Evolutionary conservation across 2,113 vertebrate species (phyloP).

Genomic region (Sterna hirundo): DNA sequence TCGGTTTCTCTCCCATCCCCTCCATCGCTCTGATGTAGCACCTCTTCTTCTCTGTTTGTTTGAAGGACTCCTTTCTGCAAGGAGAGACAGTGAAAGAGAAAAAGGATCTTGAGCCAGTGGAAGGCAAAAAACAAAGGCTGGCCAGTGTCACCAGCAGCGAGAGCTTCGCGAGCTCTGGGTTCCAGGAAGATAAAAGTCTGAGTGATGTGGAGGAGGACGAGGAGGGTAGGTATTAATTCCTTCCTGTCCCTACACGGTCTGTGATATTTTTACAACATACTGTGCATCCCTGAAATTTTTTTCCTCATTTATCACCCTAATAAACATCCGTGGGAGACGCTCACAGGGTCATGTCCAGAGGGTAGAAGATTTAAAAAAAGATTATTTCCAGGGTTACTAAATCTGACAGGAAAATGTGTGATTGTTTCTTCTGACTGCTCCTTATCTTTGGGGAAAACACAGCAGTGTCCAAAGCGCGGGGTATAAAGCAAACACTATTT

Average conservation of each 20-base stretch:
- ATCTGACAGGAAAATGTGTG: slow-evolving; percentile 71
- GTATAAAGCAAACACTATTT: slow-evolving; percentile 40
- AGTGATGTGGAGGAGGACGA: slow-evolving; percentile 78
- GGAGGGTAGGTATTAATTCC: slow-evolving; percentile 80
- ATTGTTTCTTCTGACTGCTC: slow-evolving; percentile 60
- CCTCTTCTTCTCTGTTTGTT: background rate
- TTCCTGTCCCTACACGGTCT: slow-evolving; percentile 68
- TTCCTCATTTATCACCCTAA: slow-evolving; percentile 78
- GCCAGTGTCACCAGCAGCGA: slow-evolving; percentile 73
- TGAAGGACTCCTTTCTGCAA: slow-evolving; percentile 72
- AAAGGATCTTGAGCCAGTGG: slow-evolving; percentile 38
- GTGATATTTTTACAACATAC: slow-evolving; percentile 75
- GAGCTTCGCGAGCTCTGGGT: slow-evolving; percentile 75
- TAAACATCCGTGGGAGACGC: slow-evolving; percentile 80
- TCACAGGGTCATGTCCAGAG: slow-evolving; percentile 65
- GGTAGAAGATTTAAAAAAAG: slow-evolving; percentile 76
- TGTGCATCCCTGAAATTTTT: slow-evolving; percentile 76
- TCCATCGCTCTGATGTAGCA: background rate
- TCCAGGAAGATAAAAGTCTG: slow-evolving; percentile 80
- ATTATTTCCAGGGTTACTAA: slow-evolving; percentile 77
- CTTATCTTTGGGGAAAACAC: slow-evolving; percentile 63
- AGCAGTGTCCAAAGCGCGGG: background rate
- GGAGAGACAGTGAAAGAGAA: slow-evolving; percentile 61
- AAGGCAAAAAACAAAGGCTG: slow-evolving; percentile 64
- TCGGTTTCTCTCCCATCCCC: background rate